Evolutionary conservation across 2,113 vertebrate genomes (phyloP).

Genomic region (Charadrius vociferus): DNA sequence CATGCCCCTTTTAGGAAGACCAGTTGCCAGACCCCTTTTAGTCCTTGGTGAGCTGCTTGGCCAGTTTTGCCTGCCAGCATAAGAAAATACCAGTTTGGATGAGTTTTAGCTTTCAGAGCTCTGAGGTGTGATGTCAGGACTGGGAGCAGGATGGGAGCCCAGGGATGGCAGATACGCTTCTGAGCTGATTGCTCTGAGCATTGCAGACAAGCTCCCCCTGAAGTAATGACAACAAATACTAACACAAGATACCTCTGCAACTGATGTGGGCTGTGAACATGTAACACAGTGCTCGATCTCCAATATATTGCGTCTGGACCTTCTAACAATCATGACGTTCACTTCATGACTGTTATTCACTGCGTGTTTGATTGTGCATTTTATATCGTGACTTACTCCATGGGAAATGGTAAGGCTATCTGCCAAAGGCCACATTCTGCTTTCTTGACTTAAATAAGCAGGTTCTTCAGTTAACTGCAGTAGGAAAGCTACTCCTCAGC

Average conservation of each 20-base stretch:
- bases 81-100: background rate
- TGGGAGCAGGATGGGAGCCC: background rate
- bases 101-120: background rate
- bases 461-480: background rate
- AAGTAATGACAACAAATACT: background rate
- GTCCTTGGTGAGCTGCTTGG: background rate
- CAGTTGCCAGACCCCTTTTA: too few species aligned
- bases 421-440: background rate
- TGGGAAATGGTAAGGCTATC: background rate
- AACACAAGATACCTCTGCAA: background rate
- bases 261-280: rapidly evolving
- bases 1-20: background rate
- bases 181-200: background rate
- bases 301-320: rapidly evolving
- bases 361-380: background rate
- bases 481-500: background rate
- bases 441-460: background rate
- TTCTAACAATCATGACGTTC: background rate
- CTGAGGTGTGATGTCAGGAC: background rate
- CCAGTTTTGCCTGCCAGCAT: background rate
- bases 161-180: background rate
- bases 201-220: background rate
- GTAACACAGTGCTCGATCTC: rapidly evolving
- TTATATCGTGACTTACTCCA: background rate
- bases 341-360: background rate